phyloP scores from a whole-genome alignment of 2,113 vertebrate species.

The Ibidorhyncha struthersii region DNA sequence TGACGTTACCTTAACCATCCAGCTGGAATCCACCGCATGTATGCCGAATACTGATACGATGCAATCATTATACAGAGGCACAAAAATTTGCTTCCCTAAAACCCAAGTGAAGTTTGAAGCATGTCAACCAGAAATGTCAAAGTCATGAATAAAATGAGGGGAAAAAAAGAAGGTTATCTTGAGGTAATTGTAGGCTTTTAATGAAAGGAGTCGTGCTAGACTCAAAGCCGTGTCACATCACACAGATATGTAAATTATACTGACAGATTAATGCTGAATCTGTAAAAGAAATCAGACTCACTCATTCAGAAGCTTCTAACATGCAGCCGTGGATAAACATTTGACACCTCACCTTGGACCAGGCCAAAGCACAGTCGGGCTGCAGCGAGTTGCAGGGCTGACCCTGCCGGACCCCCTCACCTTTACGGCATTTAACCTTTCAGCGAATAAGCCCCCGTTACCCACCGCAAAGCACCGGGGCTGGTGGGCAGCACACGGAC shows the following conservation, averaged over 20 bases:
- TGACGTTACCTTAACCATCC: background rate
- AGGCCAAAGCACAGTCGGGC: fast-evolving
- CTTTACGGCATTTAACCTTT: fast-evolving
- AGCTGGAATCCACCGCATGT: background rate
- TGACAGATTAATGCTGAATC: background rate
- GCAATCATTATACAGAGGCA: background rate
- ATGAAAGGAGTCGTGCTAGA: background rate
- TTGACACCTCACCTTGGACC: background rate
- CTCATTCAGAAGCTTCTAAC: background rate
- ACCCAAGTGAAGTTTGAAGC: background rate
- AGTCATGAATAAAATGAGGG: background rate
- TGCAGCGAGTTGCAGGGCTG: background rate
- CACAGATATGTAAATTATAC: background rate
- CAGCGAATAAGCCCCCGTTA: too few species aligned
- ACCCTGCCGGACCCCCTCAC: background rate
- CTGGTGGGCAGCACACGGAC: background rate
- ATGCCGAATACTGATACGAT: background rate
- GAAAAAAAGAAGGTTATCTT: background rate
- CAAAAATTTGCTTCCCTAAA: background rate
- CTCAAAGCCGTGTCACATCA: background rate
- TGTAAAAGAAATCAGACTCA: fast-evolving
- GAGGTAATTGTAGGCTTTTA: background rate
- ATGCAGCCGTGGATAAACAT: background rate
- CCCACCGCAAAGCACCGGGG: background rate
- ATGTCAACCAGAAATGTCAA: background rate